phyloP scores from a whole-genome alignment of 1,140 invertebrate genomes.

The Dreissena polymorpha region DNA sequence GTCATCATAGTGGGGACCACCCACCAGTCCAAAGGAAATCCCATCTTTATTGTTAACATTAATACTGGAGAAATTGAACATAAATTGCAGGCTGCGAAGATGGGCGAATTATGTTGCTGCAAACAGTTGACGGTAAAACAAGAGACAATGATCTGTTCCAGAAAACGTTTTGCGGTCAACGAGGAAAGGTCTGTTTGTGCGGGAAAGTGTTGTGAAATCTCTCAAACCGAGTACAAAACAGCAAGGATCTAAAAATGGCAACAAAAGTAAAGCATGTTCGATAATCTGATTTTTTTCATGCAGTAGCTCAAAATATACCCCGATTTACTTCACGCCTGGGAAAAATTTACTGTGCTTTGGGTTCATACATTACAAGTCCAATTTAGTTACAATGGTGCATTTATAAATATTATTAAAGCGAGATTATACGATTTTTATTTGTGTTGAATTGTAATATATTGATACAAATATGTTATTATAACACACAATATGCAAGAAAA shows the following conservation, averaged over 20 bases:
- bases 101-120: constrained; percentile 64
- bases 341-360: too few relatives aligned
- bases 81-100: constrained; percentile 57
- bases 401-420: too few relatives aligned
- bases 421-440: too few relatives aligned
- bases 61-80: constrained; percentile 47
- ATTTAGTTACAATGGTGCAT: too few relatives aligned
- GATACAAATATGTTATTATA: too few relatives aligned
- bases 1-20: constrained; percentile 55
- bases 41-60: constrained; percentile 56
- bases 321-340: too few relatives aligned
- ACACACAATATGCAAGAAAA: too few relatives aligned
- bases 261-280: neutral
- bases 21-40: constrained; percentile 57
- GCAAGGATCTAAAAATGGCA: neutral
- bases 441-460: too few relatives aligned
- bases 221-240: neutral
- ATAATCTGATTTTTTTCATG: neutral
- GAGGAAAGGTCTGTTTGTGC: constrained; percentile 7
- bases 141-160: neutral
- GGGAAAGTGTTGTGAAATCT: neutral
- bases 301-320: too few relatives aligned
- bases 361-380: too few relatives aligned
- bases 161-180: neutral
- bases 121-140: constrained; percentile 24